Evolutionary conservation across 2,113 vertebrate species (phyloP).

Genomic region (Crotalus helleri): DNA sequence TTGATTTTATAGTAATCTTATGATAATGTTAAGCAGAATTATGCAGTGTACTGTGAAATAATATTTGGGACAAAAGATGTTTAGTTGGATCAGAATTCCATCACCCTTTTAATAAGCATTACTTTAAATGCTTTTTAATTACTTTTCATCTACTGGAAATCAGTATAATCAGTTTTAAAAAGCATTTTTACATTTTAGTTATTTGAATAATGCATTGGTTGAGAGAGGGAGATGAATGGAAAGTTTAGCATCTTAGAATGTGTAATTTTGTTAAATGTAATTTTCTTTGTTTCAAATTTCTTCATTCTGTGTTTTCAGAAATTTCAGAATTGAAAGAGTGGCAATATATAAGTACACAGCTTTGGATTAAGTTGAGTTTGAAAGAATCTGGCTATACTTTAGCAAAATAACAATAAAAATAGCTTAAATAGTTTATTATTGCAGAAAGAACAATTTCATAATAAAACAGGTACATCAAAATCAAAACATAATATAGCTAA

Average conservation of each 20-base stretch:
- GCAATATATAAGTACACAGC: not conserved
- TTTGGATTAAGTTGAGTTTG: not conserved
- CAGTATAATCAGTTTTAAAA: conserved; percentile 16
- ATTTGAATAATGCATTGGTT: not conserved
- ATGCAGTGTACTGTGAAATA: conserved; percentile 39
- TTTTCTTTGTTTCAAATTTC: conserved; percentile 23
- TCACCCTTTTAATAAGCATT: not conserved
- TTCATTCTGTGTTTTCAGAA: not conserved
- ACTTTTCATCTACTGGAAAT: conserved; percentile 22
- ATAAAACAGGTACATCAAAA: not conserved
- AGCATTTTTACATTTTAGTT: not conserved
- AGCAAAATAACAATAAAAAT: not conserved
- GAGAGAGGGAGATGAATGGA: not conserved
- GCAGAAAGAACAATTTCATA: not conserved
- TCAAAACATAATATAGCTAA: not conserved
- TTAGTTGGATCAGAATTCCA: conserved; percentile 29
- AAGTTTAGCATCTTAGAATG: conserved; percentile 1
- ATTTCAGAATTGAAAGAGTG: not conserved
- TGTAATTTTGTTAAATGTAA: conserved; percentile 11
- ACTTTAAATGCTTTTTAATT: not conserved
- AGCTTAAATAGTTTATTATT: not conserved
- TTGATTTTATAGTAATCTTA: conserved; percentile 57
- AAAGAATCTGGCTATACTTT: conserved; percentile 3
- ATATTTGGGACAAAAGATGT: conserved; percentile 49
- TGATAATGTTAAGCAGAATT: conserved; percentile 40